These are phyloP conservation scores for Bombylius discolor DNA, from an alignment of 2,888 invertebrate species.

Conservation along the genomic window DNA sequence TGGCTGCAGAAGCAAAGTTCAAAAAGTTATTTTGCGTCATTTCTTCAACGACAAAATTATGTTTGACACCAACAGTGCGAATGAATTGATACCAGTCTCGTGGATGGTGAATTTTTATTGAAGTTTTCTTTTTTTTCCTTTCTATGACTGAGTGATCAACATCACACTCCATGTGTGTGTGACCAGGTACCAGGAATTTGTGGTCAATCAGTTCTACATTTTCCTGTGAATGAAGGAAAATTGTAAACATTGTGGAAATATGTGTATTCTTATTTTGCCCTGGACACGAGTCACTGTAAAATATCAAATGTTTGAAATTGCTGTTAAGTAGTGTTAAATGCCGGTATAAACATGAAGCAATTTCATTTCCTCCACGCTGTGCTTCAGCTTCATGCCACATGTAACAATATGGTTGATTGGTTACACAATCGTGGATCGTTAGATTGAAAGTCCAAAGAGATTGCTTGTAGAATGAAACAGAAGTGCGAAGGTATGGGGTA, in stretches of 20 bases:
- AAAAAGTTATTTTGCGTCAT: not conserved
- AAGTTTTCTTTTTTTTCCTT: not conserved
- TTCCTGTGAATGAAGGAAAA: constrained; percentile 10
- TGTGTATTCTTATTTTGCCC: constrained; percentile 1
- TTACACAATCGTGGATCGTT: constrained; percentile 5
- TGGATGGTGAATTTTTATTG: not conserved
- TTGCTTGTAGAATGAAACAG: constrained; percentile 7
- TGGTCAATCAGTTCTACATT: constrained; percentile 13
- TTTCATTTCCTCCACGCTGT: constrained; percentile 8
- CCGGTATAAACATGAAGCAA: not conserved
- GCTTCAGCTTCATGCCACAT: constrained; percentile 10
- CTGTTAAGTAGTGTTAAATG: too few species aligned
- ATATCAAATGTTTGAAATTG: not conserved
- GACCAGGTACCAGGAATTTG: constrained; percentile 11
- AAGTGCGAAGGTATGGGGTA: constrained; percentile 2
- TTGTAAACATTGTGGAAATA: constrained; percentile 4
- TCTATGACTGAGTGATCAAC: too few species aligned
- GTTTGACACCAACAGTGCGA: not conserved
- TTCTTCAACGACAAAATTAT: not conserved
- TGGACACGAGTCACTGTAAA: not conserved
- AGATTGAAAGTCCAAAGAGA: constrained; percentile 7
- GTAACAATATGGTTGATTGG: not conserved
- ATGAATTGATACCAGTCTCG: not conserved
- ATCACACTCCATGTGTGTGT: constrained; percentile 7
- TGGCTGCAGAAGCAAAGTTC: not conserved